Evolutionary conservation across 2,888 invertebrate genomes (phyloP).

Genomic region (Palloptera scutellata): DNA sequence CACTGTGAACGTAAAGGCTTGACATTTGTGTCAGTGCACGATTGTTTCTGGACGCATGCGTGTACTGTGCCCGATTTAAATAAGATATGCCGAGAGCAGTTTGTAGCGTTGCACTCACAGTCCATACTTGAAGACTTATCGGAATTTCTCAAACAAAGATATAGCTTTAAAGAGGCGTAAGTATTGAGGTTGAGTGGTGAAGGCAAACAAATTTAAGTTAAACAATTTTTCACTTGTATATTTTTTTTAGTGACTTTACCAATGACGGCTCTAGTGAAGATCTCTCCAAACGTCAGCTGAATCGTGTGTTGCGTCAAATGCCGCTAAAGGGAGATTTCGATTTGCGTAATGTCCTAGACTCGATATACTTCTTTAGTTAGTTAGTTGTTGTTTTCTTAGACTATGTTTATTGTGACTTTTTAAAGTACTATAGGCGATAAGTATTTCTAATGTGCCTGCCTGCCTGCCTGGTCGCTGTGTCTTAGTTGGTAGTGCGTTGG

Average conservation of each 20-base stretch:
- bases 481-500: too few species aligned
- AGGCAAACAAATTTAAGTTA: constrained; percentile 34
- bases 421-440: too few species aligned
- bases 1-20: constrained; percentile 82
- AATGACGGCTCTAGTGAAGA: constrained; percentile 67
- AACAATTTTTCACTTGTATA: constrained; percentile 8
- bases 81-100: constrained; percentile 93
- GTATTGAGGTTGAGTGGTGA: constrained; percentile 35
- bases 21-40: constrained; percentile 96
- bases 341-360: constrained; percentile 76
- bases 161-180: constrained; percentile 72
- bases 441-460: too few species aligned
- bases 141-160: constrained; percentile 73
- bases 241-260: constrained; percentile 63
- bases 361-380: constrained; percentile 88
- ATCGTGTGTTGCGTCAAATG: constrained; percentile 69
- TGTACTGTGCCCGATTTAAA: constrained; percentile 87
- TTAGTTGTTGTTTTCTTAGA: too few species aligned
- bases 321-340: constrained; percentile 82
- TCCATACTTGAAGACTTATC: constrained; percentile 91
- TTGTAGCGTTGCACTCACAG: constrained; percentile 92
- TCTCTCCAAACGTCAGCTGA: constrained; percentile 71
- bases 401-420: too few species aligned
- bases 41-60: constrained; percentile 99
- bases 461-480: too few species aligned